A percentile compares a stretch with the other conserved stretches of the same genome.
Evolutionary conservation across 2,113 vertebrate species (phyloP).

Genomic region (Atlantisia rogersi): DNA sequence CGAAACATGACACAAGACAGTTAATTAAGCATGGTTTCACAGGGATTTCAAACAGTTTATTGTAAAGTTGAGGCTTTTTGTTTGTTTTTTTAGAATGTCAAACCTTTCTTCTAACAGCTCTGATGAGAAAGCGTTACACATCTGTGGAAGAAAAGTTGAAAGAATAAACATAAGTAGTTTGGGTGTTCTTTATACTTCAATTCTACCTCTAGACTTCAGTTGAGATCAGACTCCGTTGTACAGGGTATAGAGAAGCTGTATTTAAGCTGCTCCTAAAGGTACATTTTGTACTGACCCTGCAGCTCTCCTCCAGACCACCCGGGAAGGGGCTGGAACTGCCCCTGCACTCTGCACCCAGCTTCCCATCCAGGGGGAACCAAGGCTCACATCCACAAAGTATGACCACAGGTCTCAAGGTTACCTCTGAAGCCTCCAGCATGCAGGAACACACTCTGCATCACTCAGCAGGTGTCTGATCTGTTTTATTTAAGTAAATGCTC

Average conservation of each 20-base stretch:
- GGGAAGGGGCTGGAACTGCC: rapidly evolving
- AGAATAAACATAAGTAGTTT: neutral
- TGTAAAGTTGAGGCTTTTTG: neutral
- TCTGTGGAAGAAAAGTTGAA: neutral
- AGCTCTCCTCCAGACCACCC: neutral
- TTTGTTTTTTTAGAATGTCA: neutral
- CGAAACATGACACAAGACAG: neutral
- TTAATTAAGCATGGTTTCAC: constrained; percentile 27
- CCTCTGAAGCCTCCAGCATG: neutral
- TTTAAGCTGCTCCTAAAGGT: neutral
- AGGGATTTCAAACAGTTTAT: neutral
- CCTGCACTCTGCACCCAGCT: neutral
- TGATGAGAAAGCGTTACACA: neutral
- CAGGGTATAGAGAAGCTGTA: neutral
- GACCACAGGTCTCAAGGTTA: neutral
- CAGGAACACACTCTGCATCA: neutral
- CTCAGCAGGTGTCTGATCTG: neutral
- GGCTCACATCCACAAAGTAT: neutral
- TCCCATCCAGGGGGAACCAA: neutral
- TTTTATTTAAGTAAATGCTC: neutral
- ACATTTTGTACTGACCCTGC: neutral
- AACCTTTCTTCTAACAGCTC: neutral
- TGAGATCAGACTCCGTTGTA: neutral
- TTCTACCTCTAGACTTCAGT: neutral
- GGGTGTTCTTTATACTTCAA: neutral